phyloP scores from a whole-genome alignment of 2,888 invertebrate species.

The Drosophila kuntzei region DNA sequence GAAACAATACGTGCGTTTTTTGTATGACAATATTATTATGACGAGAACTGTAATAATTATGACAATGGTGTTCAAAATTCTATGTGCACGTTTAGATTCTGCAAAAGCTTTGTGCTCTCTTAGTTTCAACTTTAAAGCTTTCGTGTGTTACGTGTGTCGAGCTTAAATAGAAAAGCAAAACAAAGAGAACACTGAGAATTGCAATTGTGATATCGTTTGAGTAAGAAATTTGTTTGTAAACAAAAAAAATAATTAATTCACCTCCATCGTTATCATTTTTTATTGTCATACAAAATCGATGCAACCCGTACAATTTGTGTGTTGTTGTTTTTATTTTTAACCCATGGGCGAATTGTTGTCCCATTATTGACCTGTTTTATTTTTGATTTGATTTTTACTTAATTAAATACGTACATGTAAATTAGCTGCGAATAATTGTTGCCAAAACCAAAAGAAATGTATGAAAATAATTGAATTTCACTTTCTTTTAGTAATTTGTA shows the following conservation, averaged over 20 bases:
- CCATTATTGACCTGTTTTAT: constrained; percentile 17
- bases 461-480: constrained; percentile 44
- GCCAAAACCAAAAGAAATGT: constrained; percentile 46
- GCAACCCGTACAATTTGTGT: constrained; percentile 10
- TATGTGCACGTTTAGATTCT: constrained; percentile 5
- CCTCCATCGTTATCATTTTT: constrained; percentile 13
- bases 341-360: constrained; percentile 4
- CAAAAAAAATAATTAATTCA: constrained; percentile 16
- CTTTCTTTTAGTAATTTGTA: constrained; percentile 62
- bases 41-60: background rate
- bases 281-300: constrained; percentile 29
- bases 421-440: constrained; percentile 59
- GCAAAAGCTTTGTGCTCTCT: constrained; percentile 8
- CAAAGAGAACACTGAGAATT: constrained; percentile 23
- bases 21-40: constrained; percentile 39
- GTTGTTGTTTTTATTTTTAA: constrained; percentile 31
- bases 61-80: background rate
- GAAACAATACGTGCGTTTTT: constrained; percentile 23
- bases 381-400: constrained; percentile 27
- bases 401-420: constrained; percentile 23
- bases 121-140: background rate
- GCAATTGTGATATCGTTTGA: constrained; percentile 53
- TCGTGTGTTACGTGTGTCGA: constrained; percentile 21
- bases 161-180: constrained; percentile 21
- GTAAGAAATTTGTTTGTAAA: constrained; percentile 39